Base-by-base conservation (phyloP, 1,140 invertebrate genomes). In the Bombus balteatus region DNA sequence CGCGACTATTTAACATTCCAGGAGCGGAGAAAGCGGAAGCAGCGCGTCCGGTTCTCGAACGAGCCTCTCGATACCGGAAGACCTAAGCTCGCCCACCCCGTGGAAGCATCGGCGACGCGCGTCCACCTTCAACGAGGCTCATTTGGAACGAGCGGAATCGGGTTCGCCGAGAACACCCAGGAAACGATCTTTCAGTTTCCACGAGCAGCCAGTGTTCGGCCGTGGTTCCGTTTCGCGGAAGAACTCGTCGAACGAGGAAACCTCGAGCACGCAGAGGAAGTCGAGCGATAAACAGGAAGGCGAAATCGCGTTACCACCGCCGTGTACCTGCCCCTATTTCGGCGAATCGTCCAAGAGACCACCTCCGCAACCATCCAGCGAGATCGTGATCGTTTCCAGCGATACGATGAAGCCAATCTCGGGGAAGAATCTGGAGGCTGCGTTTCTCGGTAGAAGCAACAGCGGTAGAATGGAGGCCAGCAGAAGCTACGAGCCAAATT, bases 301-400 rank as follows among this genome's bases (percentile, higher is more conserved):
- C 62, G 86, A 76, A 13, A 79, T 97, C 41, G 94, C 96, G 18
- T 90, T 97, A 47, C 97, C 97, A 3, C 97, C 97, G 4, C 97
- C 97, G 0, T 98, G 97, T 92, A 97, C 97, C 0, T 97, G 97
- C 90, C 97, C 97, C 0, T 97, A 97, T 89, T 98, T 98, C 90
- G 97, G 97, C 1, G 96, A 97, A 96, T 80, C 96, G 92, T 75
- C 92, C 6, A 96, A 96, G 95, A 91, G 92, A 37, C 87, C 92
- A 15, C 89, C 94, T 1, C 94, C 94, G 0, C 93, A 94, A 22
- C 94, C 93, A 0, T 93, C 94, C 1, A 91, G 94, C 5, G 96
- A 96, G 89, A 94, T 96, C 2, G 96, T 96, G 86, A 96, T 96
- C 1, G 94, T 96, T 5, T 95, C 96, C 0, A 95, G 93, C 87